Evolutionary conservation across 2,888 invertebrate genomes (phyloP), one percentile per base, ranked within the genome.

Genomic region (Tenodera sinensis): DNA sequence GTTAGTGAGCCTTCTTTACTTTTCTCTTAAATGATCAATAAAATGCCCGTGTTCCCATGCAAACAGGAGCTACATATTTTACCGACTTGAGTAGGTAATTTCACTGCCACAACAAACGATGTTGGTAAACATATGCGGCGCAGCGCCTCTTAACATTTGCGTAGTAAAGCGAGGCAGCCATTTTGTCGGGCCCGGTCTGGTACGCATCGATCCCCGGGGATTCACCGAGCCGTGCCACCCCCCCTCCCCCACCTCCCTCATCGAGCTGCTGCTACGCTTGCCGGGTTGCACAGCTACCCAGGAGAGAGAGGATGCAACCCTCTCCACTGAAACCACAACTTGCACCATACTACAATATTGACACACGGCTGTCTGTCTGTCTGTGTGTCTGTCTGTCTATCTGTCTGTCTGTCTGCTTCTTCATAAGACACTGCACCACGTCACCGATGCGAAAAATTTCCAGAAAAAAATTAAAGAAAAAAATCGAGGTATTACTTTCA

Each of bases 121-220:
- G 54, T 71, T 20, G 54, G 54, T 71, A 71, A 71, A 71, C 54
- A 71, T 71, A 71, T 71, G 54, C 54, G 54, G 54, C 54, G 54
- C 6, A 71, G 54, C 54, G 20, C 25, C 54, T 71, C 54, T 71
- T 71, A 71, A 71, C 54, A 71, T 71, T 71, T 71, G 54, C 54
- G 54, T 71, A 71, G 54, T 71, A 71, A 71, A 71, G 54, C 54
- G 54, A 71, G 82, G 87, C 87, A 87, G 87, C 87, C 87, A 87
- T 87, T 87, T 87, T 87, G 87, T 87, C 34, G 82, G 83, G 82
- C 83, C n/a, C 82, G 87, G 81, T 83, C 87, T 83, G 82, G 82
- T 71, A 71, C 54, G 54, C 54, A 71, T 71, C 54, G 54, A 71
- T 71, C 54, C 54, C 54, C 54, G 20, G 54, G 54, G 54, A 25